Evolutionary conservation across 2,797 vertebrate genomes (phyloP), one percentile per base, ranked within the genome.

Genomic region (Xenopus petersii): DNA sequence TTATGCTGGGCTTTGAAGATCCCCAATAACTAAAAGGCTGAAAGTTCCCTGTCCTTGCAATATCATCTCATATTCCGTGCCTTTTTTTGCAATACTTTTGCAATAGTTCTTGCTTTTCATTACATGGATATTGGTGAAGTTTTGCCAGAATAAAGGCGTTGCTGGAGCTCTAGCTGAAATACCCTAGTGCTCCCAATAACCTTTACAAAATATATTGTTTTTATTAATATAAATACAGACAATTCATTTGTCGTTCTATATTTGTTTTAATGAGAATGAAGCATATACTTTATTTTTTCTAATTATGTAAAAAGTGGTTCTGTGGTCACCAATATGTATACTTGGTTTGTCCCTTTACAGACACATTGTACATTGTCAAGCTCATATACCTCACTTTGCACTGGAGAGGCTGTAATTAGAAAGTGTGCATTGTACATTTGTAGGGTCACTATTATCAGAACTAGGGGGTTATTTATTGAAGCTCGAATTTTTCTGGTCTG

Each of bases 31-130:
- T 42, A 42, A 5, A 42, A 6, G 36, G 36, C 36, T 42, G 36
- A 42, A 42, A 42, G 6, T 42, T 42, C 6, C 36, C 36, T 42
- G 6, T 42, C 36, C 36, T 42, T 42, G 36, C 71, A 78, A 67
- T 69, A 33, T 30, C 24, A 73, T 73, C 12, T 64, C 76, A 74
- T 79, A 58, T 74, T 70, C 70, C 12, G 71, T 79, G 71, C 71
- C 71, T 73, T 79, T 73, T 78, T 79, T 59, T 79, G 67, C 71
- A 55, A 78, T 49, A 74, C 71, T 70, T 79, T 73, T 63, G 58
- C 71, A 79, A 67, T 51, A 59, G 49, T 67, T 70, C 24, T 70
- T 68, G 59, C 47, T 36, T 73, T 79, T 63, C 66, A 79, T 69
- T 42, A 59, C 61, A 69, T 74, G 51, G 65, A 56, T 75, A 60